A percentile compares a stretch with the other conserved stretches of the same genome.
phyloP scores from a whole-genome alignment of 2,888 invertebrate species.

The Drosophila formosana region DNA sequence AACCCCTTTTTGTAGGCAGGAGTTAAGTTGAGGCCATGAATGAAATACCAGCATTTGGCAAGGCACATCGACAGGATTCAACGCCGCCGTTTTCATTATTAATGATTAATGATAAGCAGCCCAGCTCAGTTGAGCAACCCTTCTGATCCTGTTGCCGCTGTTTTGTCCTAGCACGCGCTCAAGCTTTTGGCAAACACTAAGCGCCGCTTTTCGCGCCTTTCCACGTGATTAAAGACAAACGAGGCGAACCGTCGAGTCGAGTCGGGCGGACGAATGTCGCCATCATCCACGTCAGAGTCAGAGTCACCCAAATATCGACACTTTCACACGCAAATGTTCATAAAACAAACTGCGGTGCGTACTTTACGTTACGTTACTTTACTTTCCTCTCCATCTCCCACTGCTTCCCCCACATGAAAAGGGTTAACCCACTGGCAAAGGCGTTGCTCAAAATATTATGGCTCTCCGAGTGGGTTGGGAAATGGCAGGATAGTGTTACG shows the following conservation, averaged over 20 bases:
- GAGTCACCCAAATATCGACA: conserved; percentile 75
- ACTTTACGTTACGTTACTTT: conserved; percentile 18
- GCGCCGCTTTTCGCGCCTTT: conserved; percentile 85
- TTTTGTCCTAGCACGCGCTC: conserved; percentile 51
- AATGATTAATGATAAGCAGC: conserved; percentile 84
- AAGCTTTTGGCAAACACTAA: conserved; percentile 81
- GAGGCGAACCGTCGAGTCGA: conserved; percentile 9
- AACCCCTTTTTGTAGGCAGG: conserved; percentile 55
- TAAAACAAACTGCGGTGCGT: conserved; percentile 43
- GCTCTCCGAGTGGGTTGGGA: conserved; percentile 37
- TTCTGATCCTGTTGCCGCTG: conserved; percentile 29
- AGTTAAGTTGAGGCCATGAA: conserved; percentile 44
- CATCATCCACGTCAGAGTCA: conserved; percentile 51
- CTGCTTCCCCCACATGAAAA: conserved; percentile 23
- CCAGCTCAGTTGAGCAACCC: conserved; percentile 56
- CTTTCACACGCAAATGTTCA: conserved; percentile 78
- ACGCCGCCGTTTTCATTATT: conserved; percentile 83
- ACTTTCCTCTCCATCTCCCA: not conserved
- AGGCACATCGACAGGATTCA: conserved; percentile 77
- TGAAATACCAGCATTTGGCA: conserved; percentile 82
- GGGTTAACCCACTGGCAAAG: conserved; percentile 65
- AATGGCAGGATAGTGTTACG: conserved; percentile 10
- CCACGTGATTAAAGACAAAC: conserved; percentile 83
- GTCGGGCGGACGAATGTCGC: conserved; percentile 49
- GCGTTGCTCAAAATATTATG: conserved; percentile 77